These are phyloP conservation scores for Caracal caracal DNA, from an alignment of 2,113 vertebrate genomes.

Conservation along the genomic window DNA sequence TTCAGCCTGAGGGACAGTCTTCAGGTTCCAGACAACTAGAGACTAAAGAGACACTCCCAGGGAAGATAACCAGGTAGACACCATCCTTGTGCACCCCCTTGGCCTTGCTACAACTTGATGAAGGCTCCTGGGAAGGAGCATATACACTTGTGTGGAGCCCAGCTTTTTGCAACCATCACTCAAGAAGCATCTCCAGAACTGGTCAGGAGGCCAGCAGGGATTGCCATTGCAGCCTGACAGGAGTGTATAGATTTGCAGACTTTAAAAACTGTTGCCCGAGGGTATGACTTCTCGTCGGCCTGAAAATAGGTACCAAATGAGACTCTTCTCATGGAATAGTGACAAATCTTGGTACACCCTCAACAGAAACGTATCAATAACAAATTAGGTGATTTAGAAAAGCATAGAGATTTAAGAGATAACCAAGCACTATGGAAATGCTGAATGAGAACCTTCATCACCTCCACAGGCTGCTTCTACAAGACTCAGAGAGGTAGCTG, in stretches of 20 bases:
- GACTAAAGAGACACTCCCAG: neutral
- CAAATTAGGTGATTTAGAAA: neutral
- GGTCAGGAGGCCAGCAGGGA: neutral
- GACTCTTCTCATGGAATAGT: neutral
- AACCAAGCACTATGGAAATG: neutral
- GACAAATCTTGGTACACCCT: neutral
- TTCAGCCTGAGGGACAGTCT: neutral
- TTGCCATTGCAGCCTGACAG: neutral
- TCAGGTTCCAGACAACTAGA: neutral
- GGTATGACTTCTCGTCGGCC: neutral
- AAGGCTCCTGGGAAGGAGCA: neutral
- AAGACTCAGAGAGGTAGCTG: neutral
- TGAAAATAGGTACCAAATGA: neutral
- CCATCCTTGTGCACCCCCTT: neutral
- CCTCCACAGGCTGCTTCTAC: neutral
- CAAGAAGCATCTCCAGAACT: neutral
- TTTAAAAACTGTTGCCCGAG: neutral
- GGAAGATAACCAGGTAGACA: neutral
- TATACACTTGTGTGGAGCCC: neutral
- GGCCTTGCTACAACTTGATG: neutral
- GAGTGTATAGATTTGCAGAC: neutral
- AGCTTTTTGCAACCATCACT: neutral
- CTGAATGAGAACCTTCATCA: neutral
- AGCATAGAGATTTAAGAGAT: neutral
- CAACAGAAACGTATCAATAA: neutral